Evolutionary conservation across 2,797 vertebrate species (phyloP).

Genomic region (Pogoniulus pusillus): DNA sequence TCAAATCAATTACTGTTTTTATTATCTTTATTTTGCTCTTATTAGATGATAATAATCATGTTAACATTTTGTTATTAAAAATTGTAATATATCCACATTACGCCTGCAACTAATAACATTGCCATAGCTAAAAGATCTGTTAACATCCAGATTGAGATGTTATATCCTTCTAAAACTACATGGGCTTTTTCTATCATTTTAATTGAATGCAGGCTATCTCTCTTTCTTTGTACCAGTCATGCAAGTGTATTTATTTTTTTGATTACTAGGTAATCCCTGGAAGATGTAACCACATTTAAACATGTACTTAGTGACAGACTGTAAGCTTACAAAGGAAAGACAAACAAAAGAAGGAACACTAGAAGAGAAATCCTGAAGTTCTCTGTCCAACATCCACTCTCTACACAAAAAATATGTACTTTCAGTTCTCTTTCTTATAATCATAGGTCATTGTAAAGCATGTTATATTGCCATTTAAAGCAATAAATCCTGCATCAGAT

Average conservation of each 20-base stretch:
- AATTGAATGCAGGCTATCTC: background rate
- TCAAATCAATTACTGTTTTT: background rate
- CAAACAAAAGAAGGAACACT: background rate
- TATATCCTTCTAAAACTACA: background rate
- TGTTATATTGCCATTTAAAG: background rate
- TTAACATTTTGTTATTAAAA: background rate
- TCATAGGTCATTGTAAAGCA: background rate
- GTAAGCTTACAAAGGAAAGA: background rate
- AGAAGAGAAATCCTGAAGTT: background rate
- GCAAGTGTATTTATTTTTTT: background rate
- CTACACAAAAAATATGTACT: background rate
- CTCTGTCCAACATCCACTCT: rapidly evolving
- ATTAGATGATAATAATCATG: background rate
- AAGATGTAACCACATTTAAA: background rate
- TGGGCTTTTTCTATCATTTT: background rate
- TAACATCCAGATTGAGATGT: background rate
- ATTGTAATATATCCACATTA: background rate
- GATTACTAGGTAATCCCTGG: background rate
- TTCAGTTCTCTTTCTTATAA: background rate
- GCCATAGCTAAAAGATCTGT: background rate
- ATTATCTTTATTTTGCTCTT: background rate
- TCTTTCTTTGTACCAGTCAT: background rate
- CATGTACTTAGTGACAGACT: background rate
- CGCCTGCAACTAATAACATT: background rate
- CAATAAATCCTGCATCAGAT: background rate